phyloP scores from a whole-genome alignment of 2,888 invertebrate genomes.

The Kryphioiulus occultus region DNA sequence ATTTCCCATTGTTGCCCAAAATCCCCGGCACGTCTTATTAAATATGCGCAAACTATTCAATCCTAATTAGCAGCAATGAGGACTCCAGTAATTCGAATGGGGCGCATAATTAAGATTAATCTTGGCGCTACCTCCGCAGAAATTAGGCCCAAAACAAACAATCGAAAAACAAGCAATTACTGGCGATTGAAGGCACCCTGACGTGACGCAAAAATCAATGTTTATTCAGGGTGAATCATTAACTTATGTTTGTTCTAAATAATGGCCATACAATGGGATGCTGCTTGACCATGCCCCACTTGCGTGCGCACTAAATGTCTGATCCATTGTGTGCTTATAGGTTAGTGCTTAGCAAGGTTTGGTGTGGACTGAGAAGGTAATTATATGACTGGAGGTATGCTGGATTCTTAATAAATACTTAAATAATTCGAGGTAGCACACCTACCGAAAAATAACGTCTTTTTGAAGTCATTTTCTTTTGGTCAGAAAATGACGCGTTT shows the following conservation, averaged over 20 bases:
- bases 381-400: no score
- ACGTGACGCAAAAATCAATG: not conserved
- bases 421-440: no score
- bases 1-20: not conserved
- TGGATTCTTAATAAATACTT: no score
- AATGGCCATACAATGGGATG: not conserved
- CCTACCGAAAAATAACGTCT: no score
- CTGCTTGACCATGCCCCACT: no score
- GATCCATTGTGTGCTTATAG: no score
- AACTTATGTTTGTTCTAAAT: not conserved
- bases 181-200: not conserved
- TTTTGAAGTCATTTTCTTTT: no score
- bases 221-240: not conserved
- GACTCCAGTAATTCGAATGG: not conserved
- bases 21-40: not conserved
- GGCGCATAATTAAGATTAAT: not conserved
- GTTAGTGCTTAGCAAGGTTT: no score
- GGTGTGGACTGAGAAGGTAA: no score
- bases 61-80: not conserved
- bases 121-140: not conserved
- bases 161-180: not conserved
- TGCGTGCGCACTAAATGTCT: no score
- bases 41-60: not conserved
- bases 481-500: no score
- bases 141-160: not conserved